A percentile compares a stretch with the other conserved stretches of the same genome.
These are phyloP conservation scores for Cabera pusaria DNA, from an alignment of 2,888 invertebrate genomes.

Conservation along the genomic window DNA sequence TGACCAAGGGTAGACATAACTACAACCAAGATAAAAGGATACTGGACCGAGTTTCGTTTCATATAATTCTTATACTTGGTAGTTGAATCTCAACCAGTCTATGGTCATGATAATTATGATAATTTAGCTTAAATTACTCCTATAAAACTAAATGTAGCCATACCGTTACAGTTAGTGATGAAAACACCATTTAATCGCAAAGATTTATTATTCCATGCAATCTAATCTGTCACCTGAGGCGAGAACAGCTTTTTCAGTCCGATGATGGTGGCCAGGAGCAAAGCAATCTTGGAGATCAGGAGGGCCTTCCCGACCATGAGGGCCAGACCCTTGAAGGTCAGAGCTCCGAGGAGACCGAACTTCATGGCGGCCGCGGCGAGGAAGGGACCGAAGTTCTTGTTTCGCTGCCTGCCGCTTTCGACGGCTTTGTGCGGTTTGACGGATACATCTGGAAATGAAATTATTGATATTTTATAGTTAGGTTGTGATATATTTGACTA, in stretches of 20 bases:
- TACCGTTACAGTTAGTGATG: conserved; percentile 12
- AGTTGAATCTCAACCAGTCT: too few species aligned
- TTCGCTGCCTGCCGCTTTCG: conserved; percentile 88
- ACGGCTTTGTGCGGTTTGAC: conserved; percentile 84
- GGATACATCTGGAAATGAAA: conserved; percentile 83
- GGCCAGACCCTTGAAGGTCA: conserved; percentile 91
- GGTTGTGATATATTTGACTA: too few species aligned
- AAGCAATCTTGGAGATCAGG: conserved; percentile 92
- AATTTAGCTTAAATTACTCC: too few species aligned
- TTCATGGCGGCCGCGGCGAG: conserved; percentile 91
- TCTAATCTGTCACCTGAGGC: conserved; percentile 75
- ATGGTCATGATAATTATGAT: too few species aligned
- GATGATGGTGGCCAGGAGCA: conserved; percentile 90
- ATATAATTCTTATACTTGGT: too few species aligned
- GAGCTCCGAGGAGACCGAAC: conserved; percentile 90
- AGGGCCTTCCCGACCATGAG: conserved; percentile 93
- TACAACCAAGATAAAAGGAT: too few species aligned
- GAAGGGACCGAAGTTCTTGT: conserved; percentile 88
- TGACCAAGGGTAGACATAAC: too few species aligned
- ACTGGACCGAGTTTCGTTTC: too few species aligned
- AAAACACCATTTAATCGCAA: conserved; percentile 11
- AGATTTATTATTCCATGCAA: conserved; percentile 45
- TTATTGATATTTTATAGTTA: too few species aligned
- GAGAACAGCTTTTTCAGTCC: conserved; percentile 92
- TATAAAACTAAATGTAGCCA: conserved; percentile 11